Evolutionary conservation across 1,140 invertebrate genomes (phyloP).

Genomic region (Listronotus oregonensis): DNA sequence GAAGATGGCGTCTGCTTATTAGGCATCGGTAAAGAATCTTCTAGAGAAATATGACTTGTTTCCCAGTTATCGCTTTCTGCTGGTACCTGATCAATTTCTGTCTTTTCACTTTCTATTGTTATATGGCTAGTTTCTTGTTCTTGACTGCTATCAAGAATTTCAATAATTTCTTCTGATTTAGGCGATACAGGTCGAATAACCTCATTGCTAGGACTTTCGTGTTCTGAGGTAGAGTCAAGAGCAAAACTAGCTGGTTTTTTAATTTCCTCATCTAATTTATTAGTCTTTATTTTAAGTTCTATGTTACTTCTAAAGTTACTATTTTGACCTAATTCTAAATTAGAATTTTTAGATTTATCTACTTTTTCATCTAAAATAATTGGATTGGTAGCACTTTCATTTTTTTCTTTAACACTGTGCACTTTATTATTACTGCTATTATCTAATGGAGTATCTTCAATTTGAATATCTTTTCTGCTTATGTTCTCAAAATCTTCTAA

Average conservation of each 20-base stretch:
- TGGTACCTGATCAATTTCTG: background rate
- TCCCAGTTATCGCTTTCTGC: background rate
- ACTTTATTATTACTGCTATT: constrained; percentile 8
- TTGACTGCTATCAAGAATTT: background rate
- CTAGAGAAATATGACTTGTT: background rate
- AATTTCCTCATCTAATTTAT: background rate
- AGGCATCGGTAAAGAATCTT: background rate
- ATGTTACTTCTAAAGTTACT: too few species aligned
- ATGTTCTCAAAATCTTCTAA: constrained; percentile 38
- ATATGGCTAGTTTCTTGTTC: constrained; percentile 2
- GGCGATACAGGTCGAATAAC: too few species aligned
- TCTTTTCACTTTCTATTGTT: background rate
- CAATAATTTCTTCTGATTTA: background rate
- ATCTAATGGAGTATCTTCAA: constrained; percentile 8
- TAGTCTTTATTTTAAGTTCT: too few species aligned
- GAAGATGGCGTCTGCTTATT: background rate
- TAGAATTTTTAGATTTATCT: constrained; percentile 5
- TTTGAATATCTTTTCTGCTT: constrained; percentile 23
- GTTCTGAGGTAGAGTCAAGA: too few species aligned
- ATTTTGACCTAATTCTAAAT: background rate
- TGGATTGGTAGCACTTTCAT: background rate
- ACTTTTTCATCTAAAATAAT: constrained; percentile 1
- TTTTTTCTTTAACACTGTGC: background rate
- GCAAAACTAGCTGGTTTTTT: background rate
- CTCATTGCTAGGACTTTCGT: too few species aligned